Evolutionary conservation across 2,888 invertebrate species (phyloP).

Genomic region (Nephrotoma guestfalica): DNA sequence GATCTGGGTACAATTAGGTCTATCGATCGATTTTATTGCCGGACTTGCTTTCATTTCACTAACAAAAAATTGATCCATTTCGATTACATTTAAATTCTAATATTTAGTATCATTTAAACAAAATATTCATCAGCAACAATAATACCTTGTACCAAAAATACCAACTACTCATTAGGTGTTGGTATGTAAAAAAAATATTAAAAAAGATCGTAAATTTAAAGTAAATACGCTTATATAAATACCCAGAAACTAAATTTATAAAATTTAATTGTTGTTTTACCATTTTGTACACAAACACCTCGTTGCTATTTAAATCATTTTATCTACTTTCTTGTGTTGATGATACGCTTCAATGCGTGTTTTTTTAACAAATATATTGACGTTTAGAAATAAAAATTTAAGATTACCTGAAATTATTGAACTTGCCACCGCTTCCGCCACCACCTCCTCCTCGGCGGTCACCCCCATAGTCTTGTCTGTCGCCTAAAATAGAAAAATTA

Average conservation of each 20-base stretch:
- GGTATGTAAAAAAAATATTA: neutral
- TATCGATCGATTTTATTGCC: neutral
- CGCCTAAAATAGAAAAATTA: neutral
- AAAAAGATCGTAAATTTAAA: neutral
- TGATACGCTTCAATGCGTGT: neutral
- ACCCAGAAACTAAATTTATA: neutral
- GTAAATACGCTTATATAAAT: neutral
- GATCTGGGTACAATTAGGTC: neutral
- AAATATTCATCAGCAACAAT: neutral
- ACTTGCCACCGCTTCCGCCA: constrained; percentile 19
- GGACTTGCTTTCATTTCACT: neutral
- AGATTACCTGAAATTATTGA: neutral
- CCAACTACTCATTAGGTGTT: neutral
- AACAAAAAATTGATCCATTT: neutral
- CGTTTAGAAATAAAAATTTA: neutral
- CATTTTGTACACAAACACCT: neutral
- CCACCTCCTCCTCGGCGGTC: constrained; percentile 16
- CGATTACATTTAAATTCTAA: neutral
- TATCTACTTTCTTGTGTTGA: neutral
- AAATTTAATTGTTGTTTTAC: neutral
- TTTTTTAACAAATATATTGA: neutral
- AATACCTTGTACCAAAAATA: neutral
- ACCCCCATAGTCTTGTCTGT: constrained; percentile 7
- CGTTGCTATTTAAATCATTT: neutral
- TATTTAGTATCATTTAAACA: neutral